Conservation (phyloP, 2,113 vertebrate genomes). For the Protobothrops mucrosquamatus region DNA sequence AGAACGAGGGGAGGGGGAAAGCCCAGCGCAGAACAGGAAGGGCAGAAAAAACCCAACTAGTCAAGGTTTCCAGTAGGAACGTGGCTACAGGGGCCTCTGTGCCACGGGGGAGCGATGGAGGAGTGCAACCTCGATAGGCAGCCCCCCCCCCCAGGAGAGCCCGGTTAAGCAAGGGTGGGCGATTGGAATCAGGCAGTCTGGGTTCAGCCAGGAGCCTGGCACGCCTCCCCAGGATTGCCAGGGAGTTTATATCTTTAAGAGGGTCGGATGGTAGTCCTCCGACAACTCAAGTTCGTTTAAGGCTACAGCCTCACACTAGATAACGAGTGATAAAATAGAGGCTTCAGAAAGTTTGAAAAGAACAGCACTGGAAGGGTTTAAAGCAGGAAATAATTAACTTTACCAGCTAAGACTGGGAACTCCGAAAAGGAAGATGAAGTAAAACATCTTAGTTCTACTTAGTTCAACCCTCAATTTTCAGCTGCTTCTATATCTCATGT, state of each 20-base stretch:
- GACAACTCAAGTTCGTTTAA: not conserved
- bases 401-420: not conserved
- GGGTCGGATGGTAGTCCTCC: not conserved
- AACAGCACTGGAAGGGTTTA: conserved; percentile 1
- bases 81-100: not conserved
- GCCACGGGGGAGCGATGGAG: not conserved
- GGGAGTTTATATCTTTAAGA: not conserved
- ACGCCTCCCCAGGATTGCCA: not conserved
- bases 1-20: not conserved
- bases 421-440: not conserved
- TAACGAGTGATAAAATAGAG: not conserved
- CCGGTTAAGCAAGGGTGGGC: not conserved
- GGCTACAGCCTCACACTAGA: not conserved
- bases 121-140: not conserved
- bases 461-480: conserved; percentile 54
- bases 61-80: too few species aligned
- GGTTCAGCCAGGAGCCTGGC: not conserved
- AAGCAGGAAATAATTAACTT: not conserved
- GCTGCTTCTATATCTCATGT: conserved; percentile 71
- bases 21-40: not conserved
- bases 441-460: not conserved
- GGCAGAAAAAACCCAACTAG: too few species aligned
- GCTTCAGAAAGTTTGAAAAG: conserved; percentile 18
- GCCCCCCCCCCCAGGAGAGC: not conserved
- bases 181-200: not conserved